These are phyloP conservation scores for Samia ricini DNA, from an alignment of 1,140 invertebrate genomes.

Conservation along the genomic window DNA sequence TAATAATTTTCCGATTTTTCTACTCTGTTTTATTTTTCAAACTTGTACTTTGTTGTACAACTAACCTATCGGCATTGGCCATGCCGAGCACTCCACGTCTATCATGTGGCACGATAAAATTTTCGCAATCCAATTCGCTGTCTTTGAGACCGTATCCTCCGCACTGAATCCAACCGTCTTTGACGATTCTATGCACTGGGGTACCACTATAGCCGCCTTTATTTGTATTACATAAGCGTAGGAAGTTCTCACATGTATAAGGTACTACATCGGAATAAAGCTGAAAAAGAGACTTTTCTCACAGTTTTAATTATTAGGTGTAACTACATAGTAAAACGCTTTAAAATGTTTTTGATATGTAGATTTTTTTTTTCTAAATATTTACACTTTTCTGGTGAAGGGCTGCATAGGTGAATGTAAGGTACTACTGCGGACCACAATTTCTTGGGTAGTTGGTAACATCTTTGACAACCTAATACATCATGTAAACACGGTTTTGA, in stretches of 20 bases:
- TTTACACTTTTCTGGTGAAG: too few relatives aligned
- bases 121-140: constrained; percentile 70
- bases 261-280: constrained; percentile 76
- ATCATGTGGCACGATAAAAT: constrained; percentile 77
- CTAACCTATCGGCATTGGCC: constrained; percentile 73
- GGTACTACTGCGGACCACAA: too few relatives aligned
- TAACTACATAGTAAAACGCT: too few relatives aligned
- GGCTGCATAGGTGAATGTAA: too few relatives aligned
- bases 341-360: too few relatives aligned
- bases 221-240: constrained; percentile 60
- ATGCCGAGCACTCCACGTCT: constrained; percentile 76
- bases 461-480: too few relatives aligned
- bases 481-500: too few relatives aligned
- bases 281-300: constrained; percentile 34
- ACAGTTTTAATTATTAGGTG: constrained; percentile 3
- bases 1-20: too few relatives aligned
- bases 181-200: constrained; percentile 73
- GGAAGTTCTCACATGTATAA: constrained; percentile 72
- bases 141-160: constrained; percentile 67
- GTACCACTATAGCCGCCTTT: constrained; percentile 67
- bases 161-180: constrained; percentile 76
- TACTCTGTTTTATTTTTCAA: too few relatives aligned
- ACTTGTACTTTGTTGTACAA: too few relatives aligned
- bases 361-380: too few relatives aligned
- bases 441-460: too few relatives aligned